phyloP scores from a whole-genome alignment of 2,888 invertebrate genomes.

The Ophion slaviceki region DNA sequence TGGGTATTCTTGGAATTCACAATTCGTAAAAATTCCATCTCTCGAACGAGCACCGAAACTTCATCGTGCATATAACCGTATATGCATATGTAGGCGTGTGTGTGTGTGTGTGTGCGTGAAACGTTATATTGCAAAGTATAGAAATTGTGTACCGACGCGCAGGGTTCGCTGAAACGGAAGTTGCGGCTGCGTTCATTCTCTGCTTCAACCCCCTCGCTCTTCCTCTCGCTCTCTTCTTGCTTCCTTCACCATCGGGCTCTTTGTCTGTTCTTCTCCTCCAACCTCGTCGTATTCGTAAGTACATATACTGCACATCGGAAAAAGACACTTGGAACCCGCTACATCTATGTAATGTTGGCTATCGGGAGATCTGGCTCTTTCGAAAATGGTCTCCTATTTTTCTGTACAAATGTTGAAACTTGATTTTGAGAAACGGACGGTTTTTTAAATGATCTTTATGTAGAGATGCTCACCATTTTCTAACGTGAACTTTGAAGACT shows the following conservation, averaged over 20 bases:
- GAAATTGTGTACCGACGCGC: constrained; percentile 23
- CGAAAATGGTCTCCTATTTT: too few species aligned
- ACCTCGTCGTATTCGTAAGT: not conserved
- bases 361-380: too few species aligned
- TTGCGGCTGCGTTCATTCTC: constrained; percentile 36
- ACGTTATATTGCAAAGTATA: constrained; percentile 18
- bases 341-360: too few species aligned
- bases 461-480: too few species aligned
- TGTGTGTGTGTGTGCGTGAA: not conserved
- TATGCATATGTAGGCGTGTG: not conserved
- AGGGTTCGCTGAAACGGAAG: constrained; percentile 55
- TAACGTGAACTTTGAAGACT: too few species aligned
- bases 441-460: too few species aligned
- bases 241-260: not conserved
- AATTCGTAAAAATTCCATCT: constrained; percentile 23
- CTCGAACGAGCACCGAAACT: not conserved
- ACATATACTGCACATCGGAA: not conserved
- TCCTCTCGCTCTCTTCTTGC: not conserved
- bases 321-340: too few species aligned
- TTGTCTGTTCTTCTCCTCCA: not conserved
- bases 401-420: too few species aligned
- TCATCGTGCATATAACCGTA: not conserved
- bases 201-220: not conserved
- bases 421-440: too few species aligned
- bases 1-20: constrained; percentile 25